Base-by-base conservation (phyloP, 2,888 invertebrate genomes). In the Hyposoter dolosus region DNA sequence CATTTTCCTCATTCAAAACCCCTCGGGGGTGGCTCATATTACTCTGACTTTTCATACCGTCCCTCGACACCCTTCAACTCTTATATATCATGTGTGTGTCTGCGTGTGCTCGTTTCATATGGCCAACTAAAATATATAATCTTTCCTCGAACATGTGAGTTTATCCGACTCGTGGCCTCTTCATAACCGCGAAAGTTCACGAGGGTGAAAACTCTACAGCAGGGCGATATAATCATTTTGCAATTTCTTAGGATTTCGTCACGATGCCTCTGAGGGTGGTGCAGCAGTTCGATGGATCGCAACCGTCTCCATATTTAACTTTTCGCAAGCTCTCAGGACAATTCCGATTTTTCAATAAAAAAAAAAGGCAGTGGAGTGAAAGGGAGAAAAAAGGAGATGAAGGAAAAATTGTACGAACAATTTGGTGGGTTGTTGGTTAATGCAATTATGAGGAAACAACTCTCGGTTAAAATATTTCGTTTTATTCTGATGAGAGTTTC, bases 81-180 rank as follows among this genome's bases (percentile, higher is more conserved):
- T 50, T 23, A 63, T 60, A 12, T 19, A n/a, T 15, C 69, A 47
- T 17, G 47, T 71, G 40, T 9, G 40, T 69, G 19, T 17, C 23
- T 69, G 28, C n/a, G n/a, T 45, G 9, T 17, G 17, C 50, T 72
- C 66, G 66, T 76, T 60, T 66, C 72, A 81, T 74, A 60, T 76
- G 77, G 68, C 76, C 83, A n/a, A 35, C 35, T 65, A 50, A 66
- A 77, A 83, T 72, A 80, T 77, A 83, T 86, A 87, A 88, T 88
- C 87, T 84, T 43, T 63, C 74, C 76, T 68, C 53, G 56, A 85
- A 79, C 88, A 88, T 87, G 89, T 88, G 86, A 89, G 77, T 87
- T 81, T 68, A 83, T 82, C 69, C 75, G 19, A 17, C 35, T 56
- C 63, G 43, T 40, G 32, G 19, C 32, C 56, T 74, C 53, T 68